phyloP scores from a whole-genome alignment of 2,113 vertebrate genomes.

The Cinclus cinclus region DNA sequence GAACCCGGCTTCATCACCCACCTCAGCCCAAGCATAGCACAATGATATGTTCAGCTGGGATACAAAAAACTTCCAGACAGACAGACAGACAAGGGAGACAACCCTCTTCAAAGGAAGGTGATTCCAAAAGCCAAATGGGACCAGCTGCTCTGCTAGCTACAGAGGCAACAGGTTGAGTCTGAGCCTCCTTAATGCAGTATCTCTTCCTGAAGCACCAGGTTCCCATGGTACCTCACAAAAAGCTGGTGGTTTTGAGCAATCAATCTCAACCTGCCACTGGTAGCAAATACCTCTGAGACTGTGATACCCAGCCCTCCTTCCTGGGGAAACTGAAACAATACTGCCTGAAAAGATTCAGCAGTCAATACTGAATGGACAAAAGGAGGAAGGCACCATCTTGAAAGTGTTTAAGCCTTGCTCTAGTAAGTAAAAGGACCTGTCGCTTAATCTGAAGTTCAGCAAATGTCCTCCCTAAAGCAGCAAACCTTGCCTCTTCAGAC shows the following conservation, averaged over 20 bases:
- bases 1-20: background rate
- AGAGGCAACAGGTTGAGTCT: background rate
- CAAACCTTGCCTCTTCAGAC: background rate
- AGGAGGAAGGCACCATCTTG: background rate
- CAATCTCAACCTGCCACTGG: background rate
- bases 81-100: background rate
- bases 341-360: background rate
- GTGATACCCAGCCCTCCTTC: background rate
- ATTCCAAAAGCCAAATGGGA: background rate
- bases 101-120: background rate
- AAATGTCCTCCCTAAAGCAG: background rate
- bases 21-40: constrained; percentile 18
- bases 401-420: background rate
- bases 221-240: background rate
- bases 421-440: background rate
- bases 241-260: background rate
- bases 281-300: background rate
- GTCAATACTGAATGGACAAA: background rate
- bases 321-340: background rate
- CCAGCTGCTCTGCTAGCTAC: background rate
- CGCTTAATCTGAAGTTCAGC: background rate
- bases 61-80: constrained; percentile 9
- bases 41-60: constrained; percentile 2
- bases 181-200: background rate
- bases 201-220: background rate